Evolutionary conservation across 2,797 vertebrate genomes (phyloP), one percentile per base, ranked within the genome.

Genomic region (Xerus rutilus): DNA sequence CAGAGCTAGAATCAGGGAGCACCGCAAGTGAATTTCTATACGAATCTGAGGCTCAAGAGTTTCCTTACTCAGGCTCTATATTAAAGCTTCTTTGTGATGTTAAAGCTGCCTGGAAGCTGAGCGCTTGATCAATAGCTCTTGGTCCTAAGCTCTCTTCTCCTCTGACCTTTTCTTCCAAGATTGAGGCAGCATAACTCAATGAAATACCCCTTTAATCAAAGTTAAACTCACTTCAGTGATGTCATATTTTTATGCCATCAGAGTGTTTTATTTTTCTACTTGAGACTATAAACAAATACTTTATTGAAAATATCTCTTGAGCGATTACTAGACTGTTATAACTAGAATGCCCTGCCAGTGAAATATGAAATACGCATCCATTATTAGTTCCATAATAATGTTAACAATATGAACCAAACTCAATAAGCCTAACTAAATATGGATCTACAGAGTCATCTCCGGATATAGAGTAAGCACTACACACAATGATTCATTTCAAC

Each of bases 351-450:
- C 0, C 5, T 96, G 91, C 96, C 97, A 81, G 62, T 97, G 97
- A 97, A 97, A 97, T 98, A 98, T 97, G 70, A 98, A 98, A 97
- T 92, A 93, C 90, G 87, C 78, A 94, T 98, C 97, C 97, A 96
- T 97, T 97, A 97, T 97, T 98, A 98, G 97, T 97, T 97, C 93
- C 77, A n/a, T 95, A 94, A 96, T 84, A 86, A 89, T 95, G 89
- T 67, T 97, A 97, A 95, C 94, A 97, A 18, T 59, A n/a, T 25
- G 18, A 95, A 97, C 92, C 72, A 96, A 98, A 98, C 97, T 97
- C 97, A 98, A 97, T 98, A 93, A 98, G 81, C 76, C 10, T 59
- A 95, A 91, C 72, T 96, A 89, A 91, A 97, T 77, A 92, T 69
- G 64, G 52, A 62, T 93, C 94, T 86, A 57, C 76, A 74, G 86